Conservation (phyloP, 2,113 vertebrate genomes). For the Baryphthengus martii region DNA sequence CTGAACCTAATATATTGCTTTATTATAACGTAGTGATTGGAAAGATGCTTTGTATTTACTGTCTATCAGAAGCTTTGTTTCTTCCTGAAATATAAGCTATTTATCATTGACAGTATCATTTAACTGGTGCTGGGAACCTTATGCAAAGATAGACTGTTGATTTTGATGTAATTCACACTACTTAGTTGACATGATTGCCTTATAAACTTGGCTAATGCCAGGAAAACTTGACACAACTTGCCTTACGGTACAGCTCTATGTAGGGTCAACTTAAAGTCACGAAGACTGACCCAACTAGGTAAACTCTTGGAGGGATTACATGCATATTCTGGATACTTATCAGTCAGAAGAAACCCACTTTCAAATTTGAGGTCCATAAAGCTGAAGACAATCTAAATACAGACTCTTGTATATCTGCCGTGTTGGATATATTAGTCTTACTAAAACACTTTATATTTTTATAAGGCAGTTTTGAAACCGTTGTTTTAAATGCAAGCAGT, state of each 20-base stretch:
- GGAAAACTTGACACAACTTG: neutral
- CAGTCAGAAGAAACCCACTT: slow-evolving; percentile 37
- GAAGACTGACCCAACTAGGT: neutral
- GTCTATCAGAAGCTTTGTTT: neutral
- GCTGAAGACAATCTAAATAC: neutral
- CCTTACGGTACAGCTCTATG: neutral
- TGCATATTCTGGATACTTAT: neutral
- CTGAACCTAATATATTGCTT: neutral
- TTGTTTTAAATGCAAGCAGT: neutral
- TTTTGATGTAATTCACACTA: neutral
- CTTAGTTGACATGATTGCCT: neutral
- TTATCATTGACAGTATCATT: neutral
- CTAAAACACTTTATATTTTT: neutral
- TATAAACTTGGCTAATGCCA: neutral
- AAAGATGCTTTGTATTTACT: neutral
- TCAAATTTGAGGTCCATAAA: neutral
- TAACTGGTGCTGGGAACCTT: neutral
- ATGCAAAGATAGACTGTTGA: neutral
- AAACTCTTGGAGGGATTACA: neutral
- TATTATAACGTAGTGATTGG: neutral
- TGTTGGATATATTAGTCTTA: neutral
- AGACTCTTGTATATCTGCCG: neutral
- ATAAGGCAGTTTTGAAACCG: neutral
- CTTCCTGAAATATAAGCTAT: neutral
- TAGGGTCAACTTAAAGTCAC: neutral